These are phyloP conservation scores for Amphibalanus amphitrite DNA, from an alignment of 1,140 invertebrate genomes.

Conservation along the genomic window DNA sequence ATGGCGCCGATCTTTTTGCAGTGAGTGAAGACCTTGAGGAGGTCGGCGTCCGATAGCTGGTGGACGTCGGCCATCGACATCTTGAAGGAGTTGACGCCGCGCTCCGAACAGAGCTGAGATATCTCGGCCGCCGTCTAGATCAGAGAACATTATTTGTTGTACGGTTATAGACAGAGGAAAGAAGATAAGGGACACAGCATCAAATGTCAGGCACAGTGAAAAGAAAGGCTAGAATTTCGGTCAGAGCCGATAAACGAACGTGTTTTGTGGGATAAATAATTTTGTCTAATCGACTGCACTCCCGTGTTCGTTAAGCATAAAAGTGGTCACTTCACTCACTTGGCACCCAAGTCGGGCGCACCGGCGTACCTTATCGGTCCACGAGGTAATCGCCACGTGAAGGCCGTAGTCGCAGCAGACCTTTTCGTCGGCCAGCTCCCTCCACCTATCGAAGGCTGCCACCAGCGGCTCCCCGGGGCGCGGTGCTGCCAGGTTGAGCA, in stretches of 20 bases:
- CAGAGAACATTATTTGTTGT: too few species aligned
- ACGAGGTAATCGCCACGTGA: conserved; percentile 81
- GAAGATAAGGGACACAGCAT: too few species aligned
- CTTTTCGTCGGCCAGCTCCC: conserved; percentile 78
- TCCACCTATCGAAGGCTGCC: conserved; percentile 80
- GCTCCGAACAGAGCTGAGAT: conserved; percentile 51
- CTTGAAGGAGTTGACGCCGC: conserved; percentile 95
- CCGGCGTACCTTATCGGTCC: conserved; percentile 43
- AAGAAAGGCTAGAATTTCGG: too few species aligned
- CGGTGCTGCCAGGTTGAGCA: conserved; percentile 30
- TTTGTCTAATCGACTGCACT: too few species aligned
- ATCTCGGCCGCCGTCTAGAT: conserved; percentile 55
- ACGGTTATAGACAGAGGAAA: too few species aligned
- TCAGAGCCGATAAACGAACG: too few species aligned
- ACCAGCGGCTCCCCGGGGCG: conserved; percentile 64
- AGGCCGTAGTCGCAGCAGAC: conserved; percentile 95
- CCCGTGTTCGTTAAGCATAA: too few species aligned
- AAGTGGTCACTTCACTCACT: too few species aligned
- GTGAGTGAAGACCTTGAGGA: conserved; percentile 61
- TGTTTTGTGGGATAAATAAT: too few species aligned
- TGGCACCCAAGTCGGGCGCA: too few species aligned
- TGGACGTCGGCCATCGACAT: conserved; percentile 89
- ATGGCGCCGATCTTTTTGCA: conserved; percentile 30
- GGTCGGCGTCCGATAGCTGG: conserved; percentile 75
- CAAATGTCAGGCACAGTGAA: too few species aligned